Percentiles rank a stretch among this genome's conserved stretches.
These are phyloP conservation scores for Forbesichthys agassizii DNA, from an alignment of 2,113 vertebrate species.

Conservation along the genomic window DNA sequence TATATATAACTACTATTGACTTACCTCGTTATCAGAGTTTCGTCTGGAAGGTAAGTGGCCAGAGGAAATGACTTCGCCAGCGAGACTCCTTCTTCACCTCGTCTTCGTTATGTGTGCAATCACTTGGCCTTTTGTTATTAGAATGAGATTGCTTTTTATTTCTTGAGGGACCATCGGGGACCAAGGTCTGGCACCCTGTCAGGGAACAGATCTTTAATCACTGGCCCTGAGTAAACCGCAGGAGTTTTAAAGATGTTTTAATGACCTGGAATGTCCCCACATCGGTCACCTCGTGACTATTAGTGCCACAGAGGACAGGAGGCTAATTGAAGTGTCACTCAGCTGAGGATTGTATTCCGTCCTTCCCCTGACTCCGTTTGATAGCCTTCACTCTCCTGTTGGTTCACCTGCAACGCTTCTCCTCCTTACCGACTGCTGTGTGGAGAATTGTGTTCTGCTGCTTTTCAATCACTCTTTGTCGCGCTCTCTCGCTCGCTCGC, in stretches of 20 bases:
- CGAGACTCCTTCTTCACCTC: neutral
- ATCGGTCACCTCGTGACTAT: conserved; percentile 43
- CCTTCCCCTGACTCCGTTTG: neutral
- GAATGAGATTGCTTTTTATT: conserved; percentile 49
- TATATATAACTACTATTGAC: too few relatives aligned
- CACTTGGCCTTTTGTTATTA: conserved; percentile 45
- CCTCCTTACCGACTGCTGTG: neutral
- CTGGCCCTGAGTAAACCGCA: conserved; percentile 54
- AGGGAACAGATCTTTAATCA: conserved; percentile 43
- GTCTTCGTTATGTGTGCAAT: conserved; percentile 25
- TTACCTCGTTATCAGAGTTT: neutral
- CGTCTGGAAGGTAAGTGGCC: neutral
- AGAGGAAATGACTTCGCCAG: neutral
- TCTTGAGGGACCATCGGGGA: conserved; percentile 29
- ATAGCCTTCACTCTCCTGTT: neutral
- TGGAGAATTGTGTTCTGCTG: conserved; percentile 3
- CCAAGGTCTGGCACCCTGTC: conserved; percentile 40
- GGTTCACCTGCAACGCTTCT: neutral
- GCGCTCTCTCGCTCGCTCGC: neutral
- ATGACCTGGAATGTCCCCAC: conserved; percentile 50
- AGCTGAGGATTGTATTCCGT: conserved; percentile 35
- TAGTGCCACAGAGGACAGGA: conserved; percentile 34
- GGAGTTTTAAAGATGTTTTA: conserved; percentile 59
- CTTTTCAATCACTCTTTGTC: neutral
- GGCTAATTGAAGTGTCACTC: conserved; percentile 68